Evolutionary conservation across 2,888 invertebrate species (phyloP), one percentile per base, ranked within the genome.

Genomic region (Epinotia ramella): DNA sequence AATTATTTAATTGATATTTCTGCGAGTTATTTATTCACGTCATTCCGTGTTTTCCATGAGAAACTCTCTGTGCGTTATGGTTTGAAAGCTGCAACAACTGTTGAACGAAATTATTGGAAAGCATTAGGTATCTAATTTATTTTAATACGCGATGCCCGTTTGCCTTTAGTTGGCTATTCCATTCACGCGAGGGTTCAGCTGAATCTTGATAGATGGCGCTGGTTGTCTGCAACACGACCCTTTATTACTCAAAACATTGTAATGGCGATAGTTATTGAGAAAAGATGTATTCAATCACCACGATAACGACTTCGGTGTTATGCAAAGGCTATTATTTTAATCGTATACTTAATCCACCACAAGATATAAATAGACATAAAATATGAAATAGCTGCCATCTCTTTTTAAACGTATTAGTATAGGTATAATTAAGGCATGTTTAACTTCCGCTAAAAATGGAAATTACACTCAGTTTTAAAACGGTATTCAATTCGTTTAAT

Each of bases 1-100:
- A 95, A 95, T 95, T 95, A 94, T 95, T 95, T 95, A 95, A 95
- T 95, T 95, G 95, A 95, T 95, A 94, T 94, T 94, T 94, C 94
- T 93, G 89, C 91, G 84, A 92, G 94, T 94, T 95, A 95, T 95
- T 94, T 94, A 94, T 95, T 92, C 91, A 92, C 94, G 89, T 94
- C 93, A 94, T 92, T 92, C 84, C 85, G 85, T 88, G 89, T 89
- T 91, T 89, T 87, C 88, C 91, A 91, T 89, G 90, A 90, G 93
- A 92, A 91, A 83, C 77, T 82, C 86, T 83, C 86, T 83, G 91
- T 91, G 91, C 89, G 83, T 87, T 92, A 93, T 91, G 90, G 84
- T 79, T 83, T 66, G 77, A 78, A 75, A 75, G 79, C 77, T 62
- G 68, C 62, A 63, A 67, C 67, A 72, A 66, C 76, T 76, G 60